These are phyloP conservation scores for Plestiodon gilberti DNA, from an alignment of 2,113 vertebrate species.

Conservation along the genomic window DNA sequence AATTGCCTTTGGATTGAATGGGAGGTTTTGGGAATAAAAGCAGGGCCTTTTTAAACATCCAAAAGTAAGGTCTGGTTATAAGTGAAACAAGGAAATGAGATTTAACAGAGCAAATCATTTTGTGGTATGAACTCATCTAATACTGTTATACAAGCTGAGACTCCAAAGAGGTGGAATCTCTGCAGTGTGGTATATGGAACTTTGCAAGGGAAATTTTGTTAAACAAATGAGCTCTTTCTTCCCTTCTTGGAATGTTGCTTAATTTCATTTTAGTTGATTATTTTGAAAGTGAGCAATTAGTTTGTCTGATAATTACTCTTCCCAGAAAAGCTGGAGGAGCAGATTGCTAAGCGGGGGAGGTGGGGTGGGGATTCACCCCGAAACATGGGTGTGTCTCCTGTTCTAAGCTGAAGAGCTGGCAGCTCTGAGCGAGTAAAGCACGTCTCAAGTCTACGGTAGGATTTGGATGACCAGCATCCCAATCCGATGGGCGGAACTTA, in stretches of 20 bases:
- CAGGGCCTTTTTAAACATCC: background rate
- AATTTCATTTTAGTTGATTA: background rate
- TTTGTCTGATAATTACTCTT: background rate
- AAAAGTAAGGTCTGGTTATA: constrained; percentile 9
- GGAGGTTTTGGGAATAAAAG: constrained; percentile 8
- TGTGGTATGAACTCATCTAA: background rate
- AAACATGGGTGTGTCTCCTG: background rate
- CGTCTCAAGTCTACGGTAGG: background rate
- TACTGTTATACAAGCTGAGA: background rate
- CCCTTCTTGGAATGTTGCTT: background rate
- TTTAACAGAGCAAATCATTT: constrained; percentile 24
- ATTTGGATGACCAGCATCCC: too few species aligned
- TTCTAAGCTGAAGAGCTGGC: too few species aligned
- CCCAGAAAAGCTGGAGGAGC: background rate
- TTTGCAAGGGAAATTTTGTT: background rate
- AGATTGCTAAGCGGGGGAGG: background rate
- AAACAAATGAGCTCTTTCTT: background rate
- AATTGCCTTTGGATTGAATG: constrained; percentile 25
- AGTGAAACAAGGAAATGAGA: constrained; percentile 17
- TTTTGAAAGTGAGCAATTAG: background rate
- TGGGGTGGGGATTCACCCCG: background rate
- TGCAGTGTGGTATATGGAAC: too few species aligned
- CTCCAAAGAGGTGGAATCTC: background rate
- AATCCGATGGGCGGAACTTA: too few species aligned
- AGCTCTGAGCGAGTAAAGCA: background rate